A percentile compares a stretch with the other conserved stretches of the same genome.
These are phyloP conservation scores for Pyrrhosoma nymphula DNA, from an alignment of 2,888 invertebrate species.

Conservation along the genomic window DNA sequence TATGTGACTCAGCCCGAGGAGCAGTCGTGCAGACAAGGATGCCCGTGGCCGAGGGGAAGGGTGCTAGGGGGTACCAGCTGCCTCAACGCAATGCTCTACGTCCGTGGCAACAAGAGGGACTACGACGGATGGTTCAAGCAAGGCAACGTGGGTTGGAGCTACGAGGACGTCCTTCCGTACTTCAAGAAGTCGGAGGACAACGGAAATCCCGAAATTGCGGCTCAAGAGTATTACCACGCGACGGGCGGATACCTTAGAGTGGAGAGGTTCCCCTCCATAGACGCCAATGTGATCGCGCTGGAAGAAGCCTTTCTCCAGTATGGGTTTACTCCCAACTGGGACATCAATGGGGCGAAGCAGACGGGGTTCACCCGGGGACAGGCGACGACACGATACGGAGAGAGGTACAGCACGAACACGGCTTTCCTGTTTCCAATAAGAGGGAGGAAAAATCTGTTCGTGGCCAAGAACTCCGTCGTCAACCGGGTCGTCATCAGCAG, in stretches of 20 bases:
- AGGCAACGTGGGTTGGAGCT: conserved; percentile 78
- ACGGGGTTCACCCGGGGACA: conserved; percentile 71
- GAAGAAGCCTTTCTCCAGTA: conserved; percentile 71
- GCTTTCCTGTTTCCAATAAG: conserved; percentile 72
- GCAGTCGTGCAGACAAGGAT: conserved; percentile 81
- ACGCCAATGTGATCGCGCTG: conserved; percentile 75
- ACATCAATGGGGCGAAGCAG: conserved; percentile 70
- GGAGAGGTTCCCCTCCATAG: conserved; percentile 82
- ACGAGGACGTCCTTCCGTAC: conserved; percentile 82
- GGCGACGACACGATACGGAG: conserved; percentile 70
- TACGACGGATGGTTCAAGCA: conserved; percentile 78
- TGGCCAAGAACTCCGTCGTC: conserved; percentile 53
- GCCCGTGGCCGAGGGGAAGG: conserved; percentile 81
- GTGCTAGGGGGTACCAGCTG: conserved; percentile 78
- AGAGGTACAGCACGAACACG: conserved; percentile 71
- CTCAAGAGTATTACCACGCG: conserved; percentile 81
- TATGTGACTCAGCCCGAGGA: conserved; percentile 80
- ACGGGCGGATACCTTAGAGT: conserved; percentile 84
- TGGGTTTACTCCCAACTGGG: conserved; percentile 71
- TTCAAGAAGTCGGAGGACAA: conserved; percentile 85
- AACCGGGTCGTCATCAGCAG: conserved; percentile 10
- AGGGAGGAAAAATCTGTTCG: conserved; percentile 69
- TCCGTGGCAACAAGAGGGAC: conserved; percentile 78
- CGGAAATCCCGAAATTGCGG: conserved; percentile 68
- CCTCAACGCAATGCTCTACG: conserved; percentile 79